Conservation (phyloP, 2,888 invertebrate genomes). For the Agriopis marginaria region DNA sequence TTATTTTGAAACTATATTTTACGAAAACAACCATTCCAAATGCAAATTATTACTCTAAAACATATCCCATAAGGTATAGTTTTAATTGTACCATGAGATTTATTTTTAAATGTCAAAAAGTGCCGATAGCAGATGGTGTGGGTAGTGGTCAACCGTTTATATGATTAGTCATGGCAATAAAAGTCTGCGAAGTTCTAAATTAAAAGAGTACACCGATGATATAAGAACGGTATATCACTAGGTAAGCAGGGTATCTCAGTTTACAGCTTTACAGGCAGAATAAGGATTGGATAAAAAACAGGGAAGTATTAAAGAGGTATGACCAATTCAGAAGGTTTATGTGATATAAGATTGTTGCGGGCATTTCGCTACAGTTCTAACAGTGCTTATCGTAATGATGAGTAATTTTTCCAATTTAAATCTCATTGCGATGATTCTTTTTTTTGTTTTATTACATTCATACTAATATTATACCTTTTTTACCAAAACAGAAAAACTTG, state of each 20-base stretch:
- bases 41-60: slow-evolving; percentile 38
- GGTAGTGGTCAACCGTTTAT: slow-evolving; percentile 70
- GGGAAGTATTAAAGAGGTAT: background rate
- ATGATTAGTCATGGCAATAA: slow-evolving; percentile 78
- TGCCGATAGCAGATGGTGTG: slow-evolving; percentile 71
- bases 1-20: slow-evolving; percentile 20
- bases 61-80: slow-evolving; percentile 32
- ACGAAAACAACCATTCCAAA: slow-evolving; percentile 11
- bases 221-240: slow-evolving; percentile 55
- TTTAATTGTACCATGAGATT: slow-evolving; percentile 37
- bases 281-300: background rate
- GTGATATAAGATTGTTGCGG: background rate
- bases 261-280: slow-evolving; percentile 13
- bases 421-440: no score
- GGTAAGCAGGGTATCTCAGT: slow-evolving; percentile 34
- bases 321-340: background rate
- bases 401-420: no score
- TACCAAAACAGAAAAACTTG: no score
- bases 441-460: no score
- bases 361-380: no score
- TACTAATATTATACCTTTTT: no score
- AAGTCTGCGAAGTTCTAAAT: slow-evolving; percentile 74
- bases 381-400: no score
- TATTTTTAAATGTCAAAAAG: slow-evolving; percentile 67
- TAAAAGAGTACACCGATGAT: slow-evolving; percentile 65